Base-by-base conservation (phyloP, 1,140 invertebrate species). In the Leptinotarsa defecta region DNA sequence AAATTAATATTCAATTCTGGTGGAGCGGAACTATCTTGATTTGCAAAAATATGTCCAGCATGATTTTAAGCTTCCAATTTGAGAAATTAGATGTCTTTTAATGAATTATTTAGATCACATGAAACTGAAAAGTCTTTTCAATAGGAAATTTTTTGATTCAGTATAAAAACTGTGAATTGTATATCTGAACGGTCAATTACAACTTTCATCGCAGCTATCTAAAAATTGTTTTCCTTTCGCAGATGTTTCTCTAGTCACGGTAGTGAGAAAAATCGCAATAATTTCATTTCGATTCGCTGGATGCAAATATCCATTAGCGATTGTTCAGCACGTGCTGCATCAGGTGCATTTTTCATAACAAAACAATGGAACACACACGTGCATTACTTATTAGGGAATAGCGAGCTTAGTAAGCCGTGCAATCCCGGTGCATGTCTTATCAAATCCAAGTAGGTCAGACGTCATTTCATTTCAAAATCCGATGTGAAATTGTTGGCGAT, bases 301-400 rank as follows among this genome's bases (percentile, higher is more conserved):
- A 67, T 71, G 69, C 74, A 67, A 72, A 48, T 71, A 64, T 34
- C 69, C 49, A 71, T 75, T 70, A 70, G 74, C 65, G 34, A 74
- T 74, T 71, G 74, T 71, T 71, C 74, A 71, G 70, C 74, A 75
- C 74, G 74, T 76, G 74, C 69, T 65, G 43, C 68, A 68, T 64
- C 74, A 72, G 74, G 74, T 76, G 74, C 61, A 72, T 76, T 76
- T 76, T 76, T 72, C 20, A 48, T 24, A 52, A 49, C 4, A 27
- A 70, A 76, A 76, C 74, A 76, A 76, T 76, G 70, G 74, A 76
- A 72, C 74, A 72, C 74, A 76, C 74, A 76, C 74, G 74, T 76
- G 74, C 74, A 76, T 19, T 27, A 76, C 69, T 71, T 72, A 76
- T 76, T 76, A 72, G 69, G 74, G 62, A 34, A 70, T 71, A 24